phyloP scores from a whole-genome alignment of 2,797 vertebrate genomes.

The Bovichtus variegatus region DNA sequence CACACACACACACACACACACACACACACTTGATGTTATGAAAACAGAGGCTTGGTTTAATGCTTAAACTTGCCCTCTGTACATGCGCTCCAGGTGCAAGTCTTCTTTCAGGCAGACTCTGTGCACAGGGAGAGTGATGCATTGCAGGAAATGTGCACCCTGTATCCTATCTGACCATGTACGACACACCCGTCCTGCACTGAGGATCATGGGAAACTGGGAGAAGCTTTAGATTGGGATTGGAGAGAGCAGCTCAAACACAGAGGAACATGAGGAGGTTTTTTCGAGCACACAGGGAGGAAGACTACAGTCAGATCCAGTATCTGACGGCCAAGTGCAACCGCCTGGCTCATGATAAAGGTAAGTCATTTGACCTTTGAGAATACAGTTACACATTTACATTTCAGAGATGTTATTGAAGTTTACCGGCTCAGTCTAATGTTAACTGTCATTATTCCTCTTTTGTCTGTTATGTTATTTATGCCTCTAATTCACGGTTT shows the following conservation, averaged over 20 bases:
- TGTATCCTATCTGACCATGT: slow-evolving; percentile 26
- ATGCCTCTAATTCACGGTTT: background rate
- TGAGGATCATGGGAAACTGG: slow-evolving; percentile 44
- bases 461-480: background rate
- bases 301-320: slow-evolving; percentile 85
- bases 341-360: slow-evolving; percentile 84
- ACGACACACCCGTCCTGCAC: slow-evolving; percentile 23
- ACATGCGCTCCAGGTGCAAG: background rate
- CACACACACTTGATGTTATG: slow-evolving; percentile 43
- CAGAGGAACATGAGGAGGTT: slow-evolving; percentile 83
- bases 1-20: background rate
- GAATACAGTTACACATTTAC: slow-evolving; percentile 18
- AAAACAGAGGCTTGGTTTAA: slow-evolving; percentile 59
- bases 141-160: slow-evolving; percentile 21
- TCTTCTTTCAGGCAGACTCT: slow-evolving; percentile 1
- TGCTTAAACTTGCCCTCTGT: slow-evolving; percentile 59
- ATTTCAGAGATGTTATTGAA: background rate
- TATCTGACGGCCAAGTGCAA: slow-evolving; percentile 86
- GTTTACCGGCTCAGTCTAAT: background rate
- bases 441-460: background rate
- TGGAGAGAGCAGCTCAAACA: slow-evolving; percentile 20
- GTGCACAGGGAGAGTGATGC: slow-evolving; percentile 3
- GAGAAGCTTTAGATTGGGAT: background rate
- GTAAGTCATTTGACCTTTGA: slow-evolving; percentile 60
- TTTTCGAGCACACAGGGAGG: slow-evolving; percentile 77